Conservation (phyloP, 2,888 invertebrate genomes). For the Trissolcus brochymenae region DNA sequence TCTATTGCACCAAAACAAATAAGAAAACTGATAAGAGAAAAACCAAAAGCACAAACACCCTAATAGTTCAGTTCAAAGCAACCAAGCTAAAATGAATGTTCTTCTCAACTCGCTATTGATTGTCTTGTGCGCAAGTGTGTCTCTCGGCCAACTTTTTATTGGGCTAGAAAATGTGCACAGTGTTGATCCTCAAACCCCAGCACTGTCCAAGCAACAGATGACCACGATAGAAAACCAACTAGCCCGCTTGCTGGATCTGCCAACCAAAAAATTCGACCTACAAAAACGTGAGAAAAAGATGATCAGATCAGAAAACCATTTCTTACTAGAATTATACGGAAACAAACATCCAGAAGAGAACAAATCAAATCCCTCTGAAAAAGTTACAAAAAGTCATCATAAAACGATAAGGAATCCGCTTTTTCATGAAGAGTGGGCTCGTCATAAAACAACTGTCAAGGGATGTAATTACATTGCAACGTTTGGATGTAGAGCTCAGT, state of each 20-base stretch:
- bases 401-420: no score
- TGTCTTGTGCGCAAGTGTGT: no score
- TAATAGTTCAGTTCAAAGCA: no score
- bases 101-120: no score
- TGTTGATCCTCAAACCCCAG: background rate
- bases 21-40: no score
- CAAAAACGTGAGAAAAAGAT: conserved; percentile 9
- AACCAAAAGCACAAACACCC: no score
- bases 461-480: conserved; percentile 31
- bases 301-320: conserved; percentile 17
- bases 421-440: background rate
- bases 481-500: background rate
- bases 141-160: no score
- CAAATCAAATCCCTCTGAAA: background rate
- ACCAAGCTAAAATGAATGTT: no score
- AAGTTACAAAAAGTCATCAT: no score
- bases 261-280: background rate
- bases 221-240: conserved; percentile 10
- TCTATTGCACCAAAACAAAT: no score
- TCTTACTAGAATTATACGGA: conserved; percentile 21
- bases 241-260: conserved; percentile 18
- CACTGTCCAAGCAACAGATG: conserved; percentile 11
- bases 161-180: background rate
- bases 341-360: conserved; percentile 1
- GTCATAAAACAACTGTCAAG: background rate